Conservation (phyloP, 2,113 vertebrate species). For the Girardinichthys multiradiatus region DNA sequence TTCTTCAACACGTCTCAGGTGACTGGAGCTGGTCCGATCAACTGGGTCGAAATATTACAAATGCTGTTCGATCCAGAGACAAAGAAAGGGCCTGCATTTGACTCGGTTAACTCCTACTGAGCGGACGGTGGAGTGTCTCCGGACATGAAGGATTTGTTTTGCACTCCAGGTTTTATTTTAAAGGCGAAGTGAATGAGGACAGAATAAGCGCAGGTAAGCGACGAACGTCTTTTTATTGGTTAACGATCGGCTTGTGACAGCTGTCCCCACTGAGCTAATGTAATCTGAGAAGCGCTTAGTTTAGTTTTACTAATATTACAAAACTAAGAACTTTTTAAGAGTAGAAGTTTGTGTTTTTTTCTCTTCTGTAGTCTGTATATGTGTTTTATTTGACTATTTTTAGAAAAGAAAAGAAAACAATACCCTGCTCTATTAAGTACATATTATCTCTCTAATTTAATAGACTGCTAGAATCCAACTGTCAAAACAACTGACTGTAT, state of each 20-base stretch:
- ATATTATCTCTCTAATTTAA: too few relatives aligned
- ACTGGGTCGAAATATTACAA: not conserved
- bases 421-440: too few relatives aligned
- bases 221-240: not conserved
- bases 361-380: not conserved
- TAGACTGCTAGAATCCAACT: too few relatives aligned
- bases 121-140: not conserved
- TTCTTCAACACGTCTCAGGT: not conserved
- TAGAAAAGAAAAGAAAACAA: too few relatives aligned
- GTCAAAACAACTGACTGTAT: too few relatives aligned
- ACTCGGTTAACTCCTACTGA: not conserved
- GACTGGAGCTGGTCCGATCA: constrained; percentile 3
- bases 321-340: too few relatives aligned
- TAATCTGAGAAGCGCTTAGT: not conserved
- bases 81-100: not conserved
- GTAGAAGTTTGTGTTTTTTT: too few relatives aligned
- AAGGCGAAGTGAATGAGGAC: constrained; percentile 6
- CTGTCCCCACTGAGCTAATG: not conserved
- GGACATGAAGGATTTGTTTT: not conserved
- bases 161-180: not conserved
- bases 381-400: too few relatives aligned
- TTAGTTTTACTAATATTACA: not conserved
- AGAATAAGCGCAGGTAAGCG: constrained; percentile 65
- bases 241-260: not conserved
- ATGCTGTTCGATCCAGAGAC: not conserved